Evolutionary conservation across 1,140 invertebrate genomes (phyloP).

Genomic region (Melipona quadrifasciata): DNA sequence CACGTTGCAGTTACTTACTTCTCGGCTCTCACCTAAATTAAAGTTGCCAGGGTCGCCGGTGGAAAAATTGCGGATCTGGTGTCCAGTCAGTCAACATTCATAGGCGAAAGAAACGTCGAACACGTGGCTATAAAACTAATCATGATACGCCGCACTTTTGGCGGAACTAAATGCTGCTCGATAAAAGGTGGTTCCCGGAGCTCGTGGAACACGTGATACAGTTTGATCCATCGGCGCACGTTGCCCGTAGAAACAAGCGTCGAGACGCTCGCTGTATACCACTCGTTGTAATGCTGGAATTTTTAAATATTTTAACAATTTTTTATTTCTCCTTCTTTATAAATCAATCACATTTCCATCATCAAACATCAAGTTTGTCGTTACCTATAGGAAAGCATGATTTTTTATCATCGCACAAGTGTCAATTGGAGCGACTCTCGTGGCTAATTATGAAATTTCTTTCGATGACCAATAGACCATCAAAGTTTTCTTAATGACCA

Average conservation of each 20-base stretch:
- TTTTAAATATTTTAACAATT: background rate
- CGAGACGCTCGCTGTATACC: background rate
- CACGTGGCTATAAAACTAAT: slow-evolving; percentile 9
- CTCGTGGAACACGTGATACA: slow-evolving; percentile 55
- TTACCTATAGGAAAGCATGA: background rate
- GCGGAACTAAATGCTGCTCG: slow-evolving; percentile 20
- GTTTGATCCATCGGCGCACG: slow-evolving; percentile 67
- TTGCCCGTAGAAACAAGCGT: slow-evolving; percentile 63
- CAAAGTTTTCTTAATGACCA: background rate
- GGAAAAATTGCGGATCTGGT: background rate
- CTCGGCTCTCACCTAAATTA: background rate
- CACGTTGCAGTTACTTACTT: slow-evolving; percentile 1
- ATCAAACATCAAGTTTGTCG: too few species aligned
- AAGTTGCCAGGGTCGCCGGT: background rate
- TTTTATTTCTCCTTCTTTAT: background rate
- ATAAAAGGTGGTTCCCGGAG: slow-evolving; percentile 27
- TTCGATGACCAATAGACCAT: too few species aligned
- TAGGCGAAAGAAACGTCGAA: background rate
- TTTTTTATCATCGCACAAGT: background rate
- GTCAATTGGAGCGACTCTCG: background rate
- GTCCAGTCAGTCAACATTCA: background rate
- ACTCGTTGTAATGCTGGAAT: background rate
- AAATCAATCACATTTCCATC: too few species aligned
- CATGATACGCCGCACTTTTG: slow-evolving; percentile 10
- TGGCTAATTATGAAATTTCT: background rate